These are phyloP conservation scores for Borostomias antarcticus DNA, from an alignment of 2,797 vertebrate species.

Conservation along the genomic window DNA sequence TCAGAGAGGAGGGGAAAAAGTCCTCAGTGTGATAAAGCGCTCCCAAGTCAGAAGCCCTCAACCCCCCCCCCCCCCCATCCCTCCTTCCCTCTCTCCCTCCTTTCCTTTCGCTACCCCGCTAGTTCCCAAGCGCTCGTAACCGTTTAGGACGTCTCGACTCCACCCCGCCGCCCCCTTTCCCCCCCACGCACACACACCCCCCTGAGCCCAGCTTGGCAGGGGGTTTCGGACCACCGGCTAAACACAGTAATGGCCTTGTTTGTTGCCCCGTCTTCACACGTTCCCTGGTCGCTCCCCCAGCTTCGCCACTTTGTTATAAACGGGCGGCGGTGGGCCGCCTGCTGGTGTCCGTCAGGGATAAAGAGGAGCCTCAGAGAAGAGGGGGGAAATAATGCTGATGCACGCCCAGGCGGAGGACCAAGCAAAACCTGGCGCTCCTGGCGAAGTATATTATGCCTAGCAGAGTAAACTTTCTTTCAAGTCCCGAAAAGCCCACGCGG, in stretches of 20 bases:
- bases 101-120: neutral
- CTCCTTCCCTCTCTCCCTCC: neutral
- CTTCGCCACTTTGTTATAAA: neutral
- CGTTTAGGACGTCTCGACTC: constrained; percentile 11
- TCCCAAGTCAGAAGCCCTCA: constrained; percentile 15
- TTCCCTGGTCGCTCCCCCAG: neutral
- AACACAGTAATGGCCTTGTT: constrained; percentile 32
- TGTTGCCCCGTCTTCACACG: neutral
- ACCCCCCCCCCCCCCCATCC: constrained; percentile 17
- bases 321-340: neutral
- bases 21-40: constrained; percentile 41
- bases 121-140: constrained; percentile 10
- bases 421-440: constrained; percentile 62
- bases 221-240: constrained; percentile 31
- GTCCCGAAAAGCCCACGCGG: constrained; percentile 38
- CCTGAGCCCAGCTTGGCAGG: neutral
- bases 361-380: constrained; percentile 25
- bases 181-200: neutral
- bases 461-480: constrained; percentile 62
- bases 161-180: neutral
- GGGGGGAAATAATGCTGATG: constrained; percentile 59
- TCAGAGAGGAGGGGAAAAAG: neutral
- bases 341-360: constrained; percentile 29
- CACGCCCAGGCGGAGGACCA: constrained; percentile 56
- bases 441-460: constrained; percentile 57